phyloP scores from a whole-genome alignment of 2,888 invertebrate species.

The Tuberolachnus salignus region DNA sequence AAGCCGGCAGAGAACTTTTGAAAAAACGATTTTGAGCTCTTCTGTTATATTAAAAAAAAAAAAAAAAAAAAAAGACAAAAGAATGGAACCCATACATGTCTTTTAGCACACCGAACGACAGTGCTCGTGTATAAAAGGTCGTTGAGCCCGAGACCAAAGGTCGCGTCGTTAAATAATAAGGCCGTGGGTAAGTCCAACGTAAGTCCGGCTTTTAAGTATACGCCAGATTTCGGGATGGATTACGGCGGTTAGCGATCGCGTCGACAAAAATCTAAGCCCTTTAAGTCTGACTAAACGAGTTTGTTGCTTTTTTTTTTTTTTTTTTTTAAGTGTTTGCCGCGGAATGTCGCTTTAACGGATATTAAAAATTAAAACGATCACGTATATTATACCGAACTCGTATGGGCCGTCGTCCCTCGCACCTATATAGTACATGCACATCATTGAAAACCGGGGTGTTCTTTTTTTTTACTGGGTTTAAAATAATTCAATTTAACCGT shows the following conservation, averaged over 20 bases:
- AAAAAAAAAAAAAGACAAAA: too few relatives aligned
- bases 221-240: background rate
- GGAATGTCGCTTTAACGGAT: background rate
- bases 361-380: background rate
- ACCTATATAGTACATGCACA: too few relatives aligned
- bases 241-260: background rate
- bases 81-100: too few relatives aligned
- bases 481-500: too few relatives aligned
- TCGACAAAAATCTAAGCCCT: background rate
- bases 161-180: background rate
- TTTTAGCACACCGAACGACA: background rate
- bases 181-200: background rate
- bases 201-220: conserved; percentile 3
- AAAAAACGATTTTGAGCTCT: too few relatives aligned
- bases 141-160: conserved; percentile 10
- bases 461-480: too few relatives aligned
- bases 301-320: too few relatives aligned
- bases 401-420: too few relatives aligned
- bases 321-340: background rate
- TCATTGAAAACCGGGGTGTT: too few relatives aligned
- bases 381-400: too few relatives aligned
- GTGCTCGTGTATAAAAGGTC: conserved; percentile 22
- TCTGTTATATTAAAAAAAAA: too few relatives aligned
- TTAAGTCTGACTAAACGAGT: background rate
- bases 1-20: too few relatives aligned